These are phyloP conservation scores for Drosophila melanosoma DNA, from an alignment of 2,888 invertebrate species.

Conservation along the genomic window DNA sequence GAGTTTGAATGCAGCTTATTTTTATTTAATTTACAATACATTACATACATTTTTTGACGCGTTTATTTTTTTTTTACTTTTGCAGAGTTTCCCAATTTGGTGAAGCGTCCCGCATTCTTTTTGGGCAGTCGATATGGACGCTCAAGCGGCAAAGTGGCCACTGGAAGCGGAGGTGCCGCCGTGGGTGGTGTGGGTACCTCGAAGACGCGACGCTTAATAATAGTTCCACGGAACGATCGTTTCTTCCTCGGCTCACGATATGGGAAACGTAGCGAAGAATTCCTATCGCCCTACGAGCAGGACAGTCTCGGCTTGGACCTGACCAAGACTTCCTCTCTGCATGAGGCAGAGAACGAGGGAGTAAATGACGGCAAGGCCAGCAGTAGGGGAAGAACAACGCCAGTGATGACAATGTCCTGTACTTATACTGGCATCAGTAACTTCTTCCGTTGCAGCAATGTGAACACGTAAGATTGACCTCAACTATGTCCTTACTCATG, in stretches of 20 bases:
- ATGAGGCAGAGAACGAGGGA: conserved; percentile 34
- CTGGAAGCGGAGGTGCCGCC: conserved; percentile 43
- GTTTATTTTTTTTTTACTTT: background rate
- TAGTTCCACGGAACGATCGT: conserved; percentile 84
- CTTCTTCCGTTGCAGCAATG: conserved; percentile 86
- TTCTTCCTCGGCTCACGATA: conserved; percentile 85
- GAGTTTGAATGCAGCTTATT: background rate
- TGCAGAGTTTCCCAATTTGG: conserved; percentile 62
- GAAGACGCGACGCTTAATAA: conserved; percentile 81
- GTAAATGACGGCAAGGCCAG: conserved; percentile 21
- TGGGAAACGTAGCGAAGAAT: conserved; percentile 82
- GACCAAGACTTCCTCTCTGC: conserved; percentile 18
- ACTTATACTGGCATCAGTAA: conserved; percentile 86
- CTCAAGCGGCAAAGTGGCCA: conserved; percentile 65
- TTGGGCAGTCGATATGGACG: conserved; percentile 86
- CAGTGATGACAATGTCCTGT: conserved; percentile 81
- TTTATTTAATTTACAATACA: background rate
- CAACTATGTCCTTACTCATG: background rate
- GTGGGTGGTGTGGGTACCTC: conserved; percentile 68
- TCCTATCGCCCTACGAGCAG: conserved; percentile 72
- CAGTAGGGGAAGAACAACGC: conserved; percentile 14
- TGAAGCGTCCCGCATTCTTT: conserved; percentile 85
- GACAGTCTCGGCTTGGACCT: conserved; percentile 44
- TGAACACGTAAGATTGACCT: conserved; percentile 84
- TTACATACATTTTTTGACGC: background rate